Evolutionary conservation across 1,140 invertebrate species (phyloP), one percentile per base, ranked within the genome.

Genomic region (Drosophila tani): DNA sequence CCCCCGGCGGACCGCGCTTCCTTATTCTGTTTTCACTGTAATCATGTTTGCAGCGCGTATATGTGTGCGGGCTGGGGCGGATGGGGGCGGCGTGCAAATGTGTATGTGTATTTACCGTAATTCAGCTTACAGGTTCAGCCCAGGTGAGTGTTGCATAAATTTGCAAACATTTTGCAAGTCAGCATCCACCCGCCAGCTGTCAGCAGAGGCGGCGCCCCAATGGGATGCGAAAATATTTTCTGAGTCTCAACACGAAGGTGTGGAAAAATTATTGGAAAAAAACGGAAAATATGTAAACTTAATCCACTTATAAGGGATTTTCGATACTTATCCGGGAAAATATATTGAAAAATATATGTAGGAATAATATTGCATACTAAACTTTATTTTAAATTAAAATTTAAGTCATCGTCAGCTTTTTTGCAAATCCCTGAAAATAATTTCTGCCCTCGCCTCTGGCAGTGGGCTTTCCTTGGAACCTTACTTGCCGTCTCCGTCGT

Each of bases 101-200:
- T 64, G 66, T 62, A 32, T 85, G 51, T 80, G 79, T 73, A 78
- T 78, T 78, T 70, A 78, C 64, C 57, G 75, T 78, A 79, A 75
- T 80, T 76, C 71, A 76, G 73, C 75, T 75, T 83, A 83, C 82
- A 75, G 82, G 58, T 64, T 70, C 57, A 64, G 68, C 69, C 56
- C 74, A 71, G 77, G 64, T 81, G 78, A 77, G 56, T 63, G 68
- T 81, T 88, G 83, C 77, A 87, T 87, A 87, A 87, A 87, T 87
- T 87, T 88, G 84, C 73, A 81, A 88, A 67, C 63, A 83, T 87
- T 86, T 88, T 75, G 84, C 83, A 83, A 81, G 80, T 87, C 83
- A 87, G 73, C 76, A 73, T 75, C 69, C 59, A 49, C 65, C 56
- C 43, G 73, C 64, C 64, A 59, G 46, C 46, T 75, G 71, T 58